These are phyloP conservation scores for Paracanthobrama guichenoti DNA, from an alignment of 2,113 vertebrate species.

Conservation along the genomic window DNA sequence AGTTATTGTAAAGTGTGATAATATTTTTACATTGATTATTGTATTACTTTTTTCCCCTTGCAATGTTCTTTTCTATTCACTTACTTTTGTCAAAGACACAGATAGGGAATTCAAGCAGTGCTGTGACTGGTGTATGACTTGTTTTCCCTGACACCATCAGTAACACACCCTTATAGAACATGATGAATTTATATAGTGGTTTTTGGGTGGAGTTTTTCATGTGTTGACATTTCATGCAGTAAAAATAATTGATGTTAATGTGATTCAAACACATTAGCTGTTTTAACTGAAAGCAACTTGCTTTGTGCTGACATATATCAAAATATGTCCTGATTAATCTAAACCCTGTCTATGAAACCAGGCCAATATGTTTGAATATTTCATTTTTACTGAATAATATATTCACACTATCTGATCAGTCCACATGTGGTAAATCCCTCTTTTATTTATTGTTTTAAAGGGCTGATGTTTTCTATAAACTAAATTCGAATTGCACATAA, in stretches of 20 bases:
- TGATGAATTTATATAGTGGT: neutral
- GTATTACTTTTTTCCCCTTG: neutral
- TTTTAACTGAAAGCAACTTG: too few species aligned
- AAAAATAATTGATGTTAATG: too few species aligned
- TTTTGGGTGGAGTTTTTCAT: neutral
- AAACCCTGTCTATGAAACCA: too few species aligned
- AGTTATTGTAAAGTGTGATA: neutral
- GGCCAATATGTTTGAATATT: neutral
- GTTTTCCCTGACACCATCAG: neutral
- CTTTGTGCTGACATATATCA: too few species aligned
- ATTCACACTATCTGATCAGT: neutral
- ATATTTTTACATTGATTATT: neutral
- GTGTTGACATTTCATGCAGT: neutral
- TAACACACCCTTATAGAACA: neutral
- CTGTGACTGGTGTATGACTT: slow-evolving; percentile 9
- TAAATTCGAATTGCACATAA: neutral
- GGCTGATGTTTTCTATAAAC: neutral
- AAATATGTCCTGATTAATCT: too few species aligned
- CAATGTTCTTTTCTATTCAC: neutral
- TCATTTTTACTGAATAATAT: neutral
- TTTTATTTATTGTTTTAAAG: neutral
- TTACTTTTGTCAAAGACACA: slow-evolving; percentile 33
- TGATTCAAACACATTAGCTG: neutral
- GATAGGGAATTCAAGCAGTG: slow-evolving; percentile 65
- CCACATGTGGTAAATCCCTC: neutral